Conservation (phyloP, 2,888 invertebrate species). For the Criorhina ranunculi region DNA sequence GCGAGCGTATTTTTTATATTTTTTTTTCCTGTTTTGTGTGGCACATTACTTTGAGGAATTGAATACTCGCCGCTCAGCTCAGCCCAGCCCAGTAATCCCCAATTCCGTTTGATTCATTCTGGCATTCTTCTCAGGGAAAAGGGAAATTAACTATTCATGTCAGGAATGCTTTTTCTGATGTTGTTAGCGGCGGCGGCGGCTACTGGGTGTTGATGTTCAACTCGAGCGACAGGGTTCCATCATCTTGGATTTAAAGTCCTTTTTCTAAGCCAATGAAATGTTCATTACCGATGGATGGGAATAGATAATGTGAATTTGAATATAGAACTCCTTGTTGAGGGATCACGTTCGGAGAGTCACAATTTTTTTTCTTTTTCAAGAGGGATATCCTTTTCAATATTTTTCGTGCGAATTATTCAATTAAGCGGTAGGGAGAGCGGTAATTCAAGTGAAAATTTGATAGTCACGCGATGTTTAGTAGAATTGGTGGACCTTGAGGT, state of each 20-base stretch:
- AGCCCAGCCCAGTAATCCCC: conserved; percentile 29
- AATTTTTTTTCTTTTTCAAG: too few species aligned
- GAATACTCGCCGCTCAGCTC: conserved; percentile 45
- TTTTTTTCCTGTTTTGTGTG: conserved; percentile 14
- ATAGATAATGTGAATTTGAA: conserved; percentile 52
- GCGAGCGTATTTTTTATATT: conserved; percentile 8
- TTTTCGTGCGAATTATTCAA: conserved; percentile 4
- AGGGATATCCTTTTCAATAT: conserved; percentile 2
- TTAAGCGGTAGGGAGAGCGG: not conserved
- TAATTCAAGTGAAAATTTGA: not conserved
- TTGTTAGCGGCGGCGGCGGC: conserved; percentile 40
- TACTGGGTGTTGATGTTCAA: conserved; percentile 56
- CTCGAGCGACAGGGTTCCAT: conserved; percentile 40
- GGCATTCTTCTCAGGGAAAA: not conserved
- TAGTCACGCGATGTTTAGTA: not conserved
- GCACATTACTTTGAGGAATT: conserved; percentile 59
- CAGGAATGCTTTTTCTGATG: conserved; percentile 58
- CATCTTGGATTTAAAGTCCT: conserved; percentile 40
- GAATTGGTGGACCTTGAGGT: not conserved
- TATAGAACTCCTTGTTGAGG: not conserved
- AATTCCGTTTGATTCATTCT: conserved; percentile 58
- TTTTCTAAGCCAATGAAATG: conserved; percentile 50
- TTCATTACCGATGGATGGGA: conserved; percentile 58
- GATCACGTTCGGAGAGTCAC: not conserved
- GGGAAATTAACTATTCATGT: conserved; percentile 71